phyloP scores from a whole-genome alignment of 2,888 invertebrate genomes.

The Exephanes ischioxanthus region DNA sequence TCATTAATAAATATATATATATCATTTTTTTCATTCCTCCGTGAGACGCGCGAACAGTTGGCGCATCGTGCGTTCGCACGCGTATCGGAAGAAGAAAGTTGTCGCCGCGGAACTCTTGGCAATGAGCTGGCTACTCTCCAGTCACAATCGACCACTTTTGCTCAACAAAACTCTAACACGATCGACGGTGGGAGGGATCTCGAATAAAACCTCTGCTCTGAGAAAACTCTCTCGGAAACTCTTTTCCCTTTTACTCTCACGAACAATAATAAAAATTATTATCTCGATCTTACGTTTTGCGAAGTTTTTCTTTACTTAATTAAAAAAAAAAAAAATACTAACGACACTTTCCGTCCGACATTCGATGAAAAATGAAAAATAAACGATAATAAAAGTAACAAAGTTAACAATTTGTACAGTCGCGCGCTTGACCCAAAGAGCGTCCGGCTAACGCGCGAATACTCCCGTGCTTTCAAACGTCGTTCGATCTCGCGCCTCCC shows the following conservation, averaged over 20 bases:
- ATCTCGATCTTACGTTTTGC: background rate
- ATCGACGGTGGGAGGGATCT: background rate
- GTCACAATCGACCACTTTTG: conserved; percentile 57
- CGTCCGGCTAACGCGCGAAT: conserved; percentile 29
- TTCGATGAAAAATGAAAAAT: conserved; percentile 29
- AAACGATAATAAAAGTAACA: conserved; percentile 1
- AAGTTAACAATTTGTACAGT: background rate
- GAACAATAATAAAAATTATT: background rate
- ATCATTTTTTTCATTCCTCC: conserved; percentile 31
- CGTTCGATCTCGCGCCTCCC: conserved; percentile 35
- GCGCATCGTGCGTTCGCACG: conserved; percentile 38
- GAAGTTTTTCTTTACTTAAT: background rate
- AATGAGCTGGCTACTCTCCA: conserved; percentile 48
- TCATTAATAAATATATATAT: background rate
- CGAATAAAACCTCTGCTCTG: conserved; percentile 23
- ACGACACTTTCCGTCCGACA: background rate
- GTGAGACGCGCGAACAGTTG: conserved; percentile 44
- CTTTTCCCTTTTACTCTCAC: background rate
- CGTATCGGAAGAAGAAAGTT: conserved; percentile 62
- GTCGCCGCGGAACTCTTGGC: conserved; percentile 50
- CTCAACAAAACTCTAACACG: conserved; percentile 43
- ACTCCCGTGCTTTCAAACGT: conserved; percentile 26
- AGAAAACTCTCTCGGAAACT: conserved; percentile 39
- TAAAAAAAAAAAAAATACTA: background rate
- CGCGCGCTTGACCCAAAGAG: conserved; percentile 32